Percentiles rank a stretch among this genome's conserved stretches.
Conservation (phyloP, 2,113 vertebrate genomes). For the Bubo blakistoni region DNA sequence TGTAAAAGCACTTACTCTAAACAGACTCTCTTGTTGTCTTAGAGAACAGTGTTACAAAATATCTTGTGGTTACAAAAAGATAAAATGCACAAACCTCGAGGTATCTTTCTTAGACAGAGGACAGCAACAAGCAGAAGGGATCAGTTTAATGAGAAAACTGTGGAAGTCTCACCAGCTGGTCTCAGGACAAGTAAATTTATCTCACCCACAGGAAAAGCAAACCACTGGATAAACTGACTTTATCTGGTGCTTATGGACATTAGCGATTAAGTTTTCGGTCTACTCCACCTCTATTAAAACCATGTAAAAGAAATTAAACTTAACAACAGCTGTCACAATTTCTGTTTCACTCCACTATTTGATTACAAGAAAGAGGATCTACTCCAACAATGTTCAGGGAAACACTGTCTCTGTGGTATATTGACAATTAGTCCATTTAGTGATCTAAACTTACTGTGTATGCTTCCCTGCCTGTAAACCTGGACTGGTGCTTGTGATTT, state of each 20-base stretch:
- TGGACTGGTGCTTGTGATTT: neutral
- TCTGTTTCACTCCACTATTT: neutral
- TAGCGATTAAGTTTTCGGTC: neutral
- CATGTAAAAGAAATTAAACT: neutral
- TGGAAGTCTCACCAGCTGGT: rapidly evolving
- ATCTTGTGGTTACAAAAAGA: neutral
- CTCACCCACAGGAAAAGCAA: neutral
- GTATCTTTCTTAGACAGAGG: neutral
- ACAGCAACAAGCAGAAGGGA: neutral
- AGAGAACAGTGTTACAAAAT: neutral
- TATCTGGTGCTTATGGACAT: neutral
- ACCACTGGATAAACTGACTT: neutral
- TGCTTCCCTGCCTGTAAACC: neutral
- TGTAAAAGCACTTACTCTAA: neutral
- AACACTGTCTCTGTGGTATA: neutral
- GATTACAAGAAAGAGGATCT: neutral
- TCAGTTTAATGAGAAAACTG: neutral
- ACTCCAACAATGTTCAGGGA: neutral
- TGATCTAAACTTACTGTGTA: neutral
- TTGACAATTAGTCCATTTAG: neutral
- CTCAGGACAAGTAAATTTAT: neutral
- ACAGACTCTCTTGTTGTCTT: neutral
- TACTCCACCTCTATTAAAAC: neutral
- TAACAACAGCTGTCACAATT: neutral
- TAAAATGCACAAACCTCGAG: neutral